Base-by-base conservation (phyloP, 2,113 vertebrate genomes). In the Gasterosteus aculeatus region DNA sequence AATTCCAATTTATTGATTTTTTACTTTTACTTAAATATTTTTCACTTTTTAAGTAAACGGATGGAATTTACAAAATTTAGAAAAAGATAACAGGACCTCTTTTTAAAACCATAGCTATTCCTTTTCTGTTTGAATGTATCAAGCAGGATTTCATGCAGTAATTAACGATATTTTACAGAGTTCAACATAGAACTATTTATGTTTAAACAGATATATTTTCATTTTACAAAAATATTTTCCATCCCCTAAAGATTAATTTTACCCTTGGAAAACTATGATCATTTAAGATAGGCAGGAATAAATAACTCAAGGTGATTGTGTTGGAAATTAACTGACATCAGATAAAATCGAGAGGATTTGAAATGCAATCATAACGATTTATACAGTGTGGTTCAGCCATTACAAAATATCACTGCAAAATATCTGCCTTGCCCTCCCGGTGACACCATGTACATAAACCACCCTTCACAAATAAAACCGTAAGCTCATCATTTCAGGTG, bases 391-490 rank as follows among this genome's bases (percentile, higher is more conserved):
- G 82, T 66, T 84, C n/a, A 35, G 64, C 42, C 57, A 44, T 85
- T 86, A 89, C 12, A 69, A 78, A 85, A 88, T 72, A 80, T 88
- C 80, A 68, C 70, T 15, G 22, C 74, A 80, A 82, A 84, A 66
- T 77, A 72, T 74, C 47, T 79, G 81, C 61, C 60, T 91, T 92
- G 91, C 85, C 92, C 93, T 95, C 92, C 85, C 92, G 89, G 87
- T 91, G 90, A 90, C 87, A 89, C 93, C 90, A 92, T 91, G 89
- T 91, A 93, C 91, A 90, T 89, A 95, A 88, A 93, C 89, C 87
- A 90, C 64, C 92, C 89, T 85, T 86, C 88, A 91, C 83, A 75
- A 82, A 53, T 38, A 38, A 83, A 85, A 79, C 70, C 72, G 56
- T 85, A 84, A 89, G 80, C 80, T 76, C 80, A 77, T 88, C 82